Conservation (phyloP, 2,797 vertebrate genomes). For the Buphagus erythrorhynchus region DNA sequence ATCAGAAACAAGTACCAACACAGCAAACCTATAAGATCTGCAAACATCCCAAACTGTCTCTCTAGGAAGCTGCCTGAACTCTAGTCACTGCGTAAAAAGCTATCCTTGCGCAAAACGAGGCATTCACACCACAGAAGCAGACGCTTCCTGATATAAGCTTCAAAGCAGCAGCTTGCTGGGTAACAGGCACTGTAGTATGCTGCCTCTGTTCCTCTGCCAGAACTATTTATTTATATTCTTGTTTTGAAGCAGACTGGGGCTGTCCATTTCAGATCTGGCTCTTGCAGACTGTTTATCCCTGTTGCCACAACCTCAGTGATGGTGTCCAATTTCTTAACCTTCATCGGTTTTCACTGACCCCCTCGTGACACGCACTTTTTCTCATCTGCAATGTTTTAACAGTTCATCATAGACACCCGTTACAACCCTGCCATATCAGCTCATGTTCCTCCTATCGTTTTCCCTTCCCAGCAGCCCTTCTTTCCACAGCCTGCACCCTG, state of each 20-base stretch:
- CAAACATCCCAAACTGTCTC: background rate
- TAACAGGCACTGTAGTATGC: constrained; percentile 22
- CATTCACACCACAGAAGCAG: constrained; percentile 17
- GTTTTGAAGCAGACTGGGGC: constrained; percentile 33
- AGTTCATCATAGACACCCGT: background rate
- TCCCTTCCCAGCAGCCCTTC: constrained; percentile 17
- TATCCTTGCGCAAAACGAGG: background rate
- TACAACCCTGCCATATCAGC: background rate
- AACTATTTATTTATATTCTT: constrained; percentile 64
- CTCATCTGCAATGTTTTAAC: constrained; percentile 19
- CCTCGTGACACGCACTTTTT: constrained; percentile 2
- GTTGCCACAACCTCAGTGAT: constrained; percentile 41
- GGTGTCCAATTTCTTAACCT: constrained; percentile 44
- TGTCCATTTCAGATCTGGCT: constrained; percentile 37
- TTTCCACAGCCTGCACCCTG: background rate
- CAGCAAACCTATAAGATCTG: background rate
- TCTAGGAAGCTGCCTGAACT: constrained; percentile 23
- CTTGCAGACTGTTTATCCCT: constrained; percentile 44
- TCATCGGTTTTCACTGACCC: background rate
- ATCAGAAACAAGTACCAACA: background rate
- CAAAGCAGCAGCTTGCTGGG: constrained; percentile 48
- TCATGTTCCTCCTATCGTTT: background rate
- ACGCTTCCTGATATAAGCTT: constrained; percentile 25
- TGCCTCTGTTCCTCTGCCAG: constrained; percentile 46
- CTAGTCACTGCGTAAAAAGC: background rate